Evolutionary conservation across 2,113 vertebrate genomes (phyloP).

Genomic region (Anhinga rufa): DNA sequence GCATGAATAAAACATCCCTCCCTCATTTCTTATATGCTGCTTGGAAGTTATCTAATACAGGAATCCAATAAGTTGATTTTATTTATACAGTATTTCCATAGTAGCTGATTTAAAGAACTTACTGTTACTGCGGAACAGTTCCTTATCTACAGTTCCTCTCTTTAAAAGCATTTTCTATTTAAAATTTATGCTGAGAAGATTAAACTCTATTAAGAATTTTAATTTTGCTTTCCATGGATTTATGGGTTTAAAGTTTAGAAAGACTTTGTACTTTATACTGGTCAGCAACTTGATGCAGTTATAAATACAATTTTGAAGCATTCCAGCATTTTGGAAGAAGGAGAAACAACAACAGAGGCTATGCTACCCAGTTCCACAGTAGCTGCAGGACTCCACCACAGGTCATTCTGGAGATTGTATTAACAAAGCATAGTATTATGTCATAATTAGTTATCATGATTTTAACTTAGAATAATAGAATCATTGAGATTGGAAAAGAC

Average conservation of each 20-base stretch:
- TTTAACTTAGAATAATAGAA: no score
- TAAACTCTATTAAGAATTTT: background rate
- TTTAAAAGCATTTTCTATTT: background rate
- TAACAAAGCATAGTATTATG: background rate
- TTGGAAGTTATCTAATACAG: background rate
- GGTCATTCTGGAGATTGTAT: rapidly evolving
- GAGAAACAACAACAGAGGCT: background rate
- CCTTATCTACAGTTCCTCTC: background rate
- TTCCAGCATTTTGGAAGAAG: background rate
- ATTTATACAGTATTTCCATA: background rate
- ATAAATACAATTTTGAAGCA: background rate
- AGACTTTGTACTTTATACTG: background rate
- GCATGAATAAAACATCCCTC: background rate
- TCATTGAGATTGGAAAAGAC: no score
- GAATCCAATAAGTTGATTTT: background rate
- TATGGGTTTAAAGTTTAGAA: background rate
- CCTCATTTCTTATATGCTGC: background rate
- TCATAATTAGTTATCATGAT: background rate
- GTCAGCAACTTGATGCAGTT: background rate
- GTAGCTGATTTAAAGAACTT: background rate
- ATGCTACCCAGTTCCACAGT: background rate
- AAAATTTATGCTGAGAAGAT: background rate
- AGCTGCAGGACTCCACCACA: background rate
- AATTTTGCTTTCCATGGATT: background rate
- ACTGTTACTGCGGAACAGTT: background rate